A percentile compares a stretch with the other conserved stretches of the same genome.
Conservation (phyloP, 2,113 vertebrate species). For the Clarias magur region DNA sequence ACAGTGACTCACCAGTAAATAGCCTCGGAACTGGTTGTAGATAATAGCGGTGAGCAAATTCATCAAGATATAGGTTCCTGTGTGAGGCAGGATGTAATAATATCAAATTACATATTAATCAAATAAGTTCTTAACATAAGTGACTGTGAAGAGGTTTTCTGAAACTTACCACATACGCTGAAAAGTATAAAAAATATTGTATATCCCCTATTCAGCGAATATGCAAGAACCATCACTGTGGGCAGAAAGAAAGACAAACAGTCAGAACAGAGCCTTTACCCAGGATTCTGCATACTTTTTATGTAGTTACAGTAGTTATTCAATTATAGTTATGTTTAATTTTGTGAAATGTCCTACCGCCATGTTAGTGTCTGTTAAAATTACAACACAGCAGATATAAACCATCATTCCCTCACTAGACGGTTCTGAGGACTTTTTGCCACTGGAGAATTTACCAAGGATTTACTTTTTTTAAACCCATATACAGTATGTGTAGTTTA, state of each 20-base stretch:
- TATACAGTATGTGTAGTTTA: not conserved
- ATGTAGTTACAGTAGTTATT: not conserved
- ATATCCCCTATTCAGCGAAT: constrained; percentile 84
- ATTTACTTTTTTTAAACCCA: not conserved
- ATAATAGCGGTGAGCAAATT: constrained; percentile 96
- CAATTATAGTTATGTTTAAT: not conserved
- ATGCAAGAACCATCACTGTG: constrained; percentile 92
- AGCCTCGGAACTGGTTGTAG: constrained; percentile 98
- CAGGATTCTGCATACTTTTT: not conserved
- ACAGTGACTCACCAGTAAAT: constrained; percentile 84
- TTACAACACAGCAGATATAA: not conserved
- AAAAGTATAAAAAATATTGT: constrained; percentile 90
- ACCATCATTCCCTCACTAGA: not conserved
- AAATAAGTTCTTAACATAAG: constrained; percentile 53
- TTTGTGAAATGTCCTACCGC: not conserved
- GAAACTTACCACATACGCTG: constrained; percentile 86
- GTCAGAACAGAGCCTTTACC: not conserved
- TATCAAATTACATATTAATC: constrained; percentile 65
- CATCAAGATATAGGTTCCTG: constrained; percentile 96
- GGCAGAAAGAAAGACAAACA: constrained; percentile 5
- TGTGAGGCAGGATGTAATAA: not conserved
- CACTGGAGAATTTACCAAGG: not conserved
- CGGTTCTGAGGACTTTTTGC: not conserved
- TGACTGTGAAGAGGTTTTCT: not conserved
- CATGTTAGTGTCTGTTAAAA: not conserved